Percentiles rank a stretch among this genome's conserved stretches.
phyloP scores from a whole-genome alignment of 92 coral and sea anemone species.

The Paramuricea clavata region DNA sequence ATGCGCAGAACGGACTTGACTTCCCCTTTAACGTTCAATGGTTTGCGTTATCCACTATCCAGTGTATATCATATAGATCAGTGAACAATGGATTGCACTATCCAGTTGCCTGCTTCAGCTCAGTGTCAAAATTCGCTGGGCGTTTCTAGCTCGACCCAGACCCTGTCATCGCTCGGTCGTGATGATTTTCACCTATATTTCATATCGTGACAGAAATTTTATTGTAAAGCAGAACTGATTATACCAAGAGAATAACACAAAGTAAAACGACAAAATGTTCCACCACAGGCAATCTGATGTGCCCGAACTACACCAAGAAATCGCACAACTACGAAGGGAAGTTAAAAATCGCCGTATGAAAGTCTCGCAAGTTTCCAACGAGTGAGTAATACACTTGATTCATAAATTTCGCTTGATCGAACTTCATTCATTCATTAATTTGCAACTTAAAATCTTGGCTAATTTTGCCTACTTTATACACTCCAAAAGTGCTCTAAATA shows the following conservation, averaged over 20 bases:
- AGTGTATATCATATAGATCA: too few species aligned
- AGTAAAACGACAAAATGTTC: slow-evolving; percentile 20
- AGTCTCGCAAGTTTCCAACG: slow-evolving; percentile 71
- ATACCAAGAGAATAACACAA: background rate
- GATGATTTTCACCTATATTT: too few species aligned
- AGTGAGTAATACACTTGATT: slow-evolving; percentile 62
- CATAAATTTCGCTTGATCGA: background rate
- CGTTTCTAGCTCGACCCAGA: slow-evolving; percentile 14
- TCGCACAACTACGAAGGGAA: slow-evolving; percentile 71
- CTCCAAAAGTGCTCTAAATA: background rate
- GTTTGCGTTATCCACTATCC: too few species aligned
- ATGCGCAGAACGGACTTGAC: too few species aligned
- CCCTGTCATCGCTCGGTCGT: background rate
- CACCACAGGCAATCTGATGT: slow-evolving; percentile 57
- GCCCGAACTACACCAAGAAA: slow-evolving; percentile 65
- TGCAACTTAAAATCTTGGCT: background rate
- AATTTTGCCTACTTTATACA: background rate
- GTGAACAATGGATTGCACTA: too few species aligned
- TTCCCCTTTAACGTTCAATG: too few species aligned
- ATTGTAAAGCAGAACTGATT: background rate
- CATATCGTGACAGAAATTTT: slow-evolving; percentile 3
- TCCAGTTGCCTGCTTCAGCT: too few species aligned
- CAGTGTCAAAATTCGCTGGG: background rate
- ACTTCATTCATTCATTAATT: slow-evolving; percentile 17
- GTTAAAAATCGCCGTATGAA: slow-evolving; percentile 65